Base-by-base conservation (phyloP, 2,797 vertebrate species). In the Mus spretus region DNA sequence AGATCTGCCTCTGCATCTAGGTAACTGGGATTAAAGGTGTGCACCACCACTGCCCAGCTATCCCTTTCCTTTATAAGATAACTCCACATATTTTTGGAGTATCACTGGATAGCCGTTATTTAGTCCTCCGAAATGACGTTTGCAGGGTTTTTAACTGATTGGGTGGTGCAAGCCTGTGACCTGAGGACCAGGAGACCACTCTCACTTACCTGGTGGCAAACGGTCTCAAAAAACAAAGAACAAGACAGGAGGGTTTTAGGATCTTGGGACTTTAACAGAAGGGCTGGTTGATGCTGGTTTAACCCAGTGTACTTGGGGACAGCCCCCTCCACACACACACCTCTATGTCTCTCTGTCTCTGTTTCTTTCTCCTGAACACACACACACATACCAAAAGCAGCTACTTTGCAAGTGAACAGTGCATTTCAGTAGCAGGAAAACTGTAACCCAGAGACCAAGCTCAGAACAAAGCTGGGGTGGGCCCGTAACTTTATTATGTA, bases 401-500 rank as follows among this genome's bases (percentile, higher is more conserved):
- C 20, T 22, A 34, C 34, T 91, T 83, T 67, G 65, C 34, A 74
- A 91, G 83, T 1, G 12, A 94, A 70, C 19, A 40, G 12, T 34
- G 4, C 79, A 80, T 89, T 92, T 79, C 37, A 5, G 74, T 44
- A 70, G 67, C 79, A 53, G n/a, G 74, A n/a, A 55, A 88, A 78
- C 40, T 15, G 3, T n/a, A 40, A n/a, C 47, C 67, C 79, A 24
- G 82, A 96, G 34, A 79, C 65, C 72, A 88, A 94, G 84, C 12
- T 50, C 75, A 91, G 93, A 87, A 91, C 94, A 93, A 84, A 91
- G 80, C 77, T 57, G 26, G 78, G 72, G 59, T 57, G 91, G 94
- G 94, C 37, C 59, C 57, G 88, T 95, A 3, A 72, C 90, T 96
- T 97, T 79, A 85, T 96, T n/a, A 74, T 75, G 90, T n/a, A 74